Base-by-base conservation (phyloP, 2,888 invertebrate species). In the Theretra japonica region DNA sequence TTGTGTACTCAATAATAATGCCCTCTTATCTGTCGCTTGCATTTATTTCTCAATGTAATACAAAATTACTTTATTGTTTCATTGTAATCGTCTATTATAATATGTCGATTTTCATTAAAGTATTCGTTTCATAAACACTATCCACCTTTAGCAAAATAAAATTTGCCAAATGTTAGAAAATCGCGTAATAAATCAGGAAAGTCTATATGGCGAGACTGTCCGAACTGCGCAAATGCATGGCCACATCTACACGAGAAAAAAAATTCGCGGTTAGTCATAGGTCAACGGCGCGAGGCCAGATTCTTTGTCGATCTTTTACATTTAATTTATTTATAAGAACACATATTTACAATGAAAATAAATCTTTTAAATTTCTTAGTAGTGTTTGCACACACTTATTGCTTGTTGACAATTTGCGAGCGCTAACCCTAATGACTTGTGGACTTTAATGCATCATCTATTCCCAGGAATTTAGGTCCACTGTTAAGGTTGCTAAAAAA, bases 261-360 rank as follows among this genome's bases (percentile, higher is more conserved):
- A 86, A 86, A 84, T 80, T 81, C 81, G 75, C 83, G 85, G 86
- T 90, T 92, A 92, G 88, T 92, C 92, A 92, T 92, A 92, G 91
- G 92, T 92, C 91, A 89, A 85, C 88, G 88, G 84, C 87, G 89
- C 87, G 87, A 87, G 84, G 86, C 83, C 85, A 82, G 82, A 80
- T 80, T 48, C 59, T 81, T 83, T 81, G 77, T 85, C 78, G 76
- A 76, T 80, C 72, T 81, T 84, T 80, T 82, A 76, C 79, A 79
- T 77, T 77, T 77, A 80, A 74, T 73, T 81, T 79, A 81, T 83
- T 79, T 80, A 80, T 79, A 70, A 58, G 59, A 59, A 60, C 41
- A 82, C 77, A 73, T 79, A 80, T 81, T 81, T 77, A 76, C 78
- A 79, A 75, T 75, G 77, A 72, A 75, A 76, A 79, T 83, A 82